These are phyloP conservation scores for Protonemura montana DNA, from an alignment of 2,888 invertebrate species.

Conservation along the genomic window DNA sequence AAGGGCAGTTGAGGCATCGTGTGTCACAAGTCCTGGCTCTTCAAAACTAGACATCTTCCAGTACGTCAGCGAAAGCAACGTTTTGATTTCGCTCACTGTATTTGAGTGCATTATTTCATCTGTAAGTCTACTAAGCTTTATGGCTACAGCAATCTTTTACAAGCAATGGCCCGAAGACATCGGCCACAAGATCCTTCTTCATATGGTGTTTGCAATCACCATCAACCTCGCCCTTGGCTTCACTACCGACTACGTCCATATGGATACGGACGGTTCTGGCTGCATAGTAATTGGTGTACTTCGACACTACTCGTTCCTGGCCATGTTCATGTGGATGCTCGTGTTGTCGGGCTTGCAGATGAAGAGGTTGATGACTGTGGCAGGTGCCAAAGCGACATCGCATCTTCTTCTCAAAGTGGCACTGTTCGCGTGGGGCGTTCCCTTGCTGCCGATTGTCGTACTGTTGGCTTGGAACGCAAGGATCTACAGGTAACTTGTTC, in stretches of 20 bases:
- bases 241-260: neutral
- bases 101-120: neutral
- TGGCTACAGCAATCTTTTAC: neutral
- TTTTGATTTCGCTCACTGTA: neutral
- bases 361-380: slow-evolving; percentile 19
- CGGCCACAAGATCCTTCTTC: slow-evolving; percentile 9
- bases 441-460: slow-evolving; percentile 19
- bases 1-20: neutral
- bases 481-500: neutral
- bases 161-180: neutral
- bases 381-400: slow-evolving; percentile 8
- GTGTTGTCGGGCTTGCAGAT: slow-evolving; percentile 34
- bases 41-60: too few species aligned
- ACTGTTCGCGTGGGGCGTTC: slow-evolving; percentile 31
- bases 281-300: slow-evolving; percentile 32
- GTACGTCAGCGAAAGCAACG: too few species aligned
- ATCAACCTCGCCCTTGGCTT: neutral
- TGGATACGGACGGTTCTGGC: neutral
- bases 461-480: neutral
- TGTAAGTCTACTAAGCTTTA: neutral
- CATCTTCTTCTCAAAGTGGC: slow-evolving; percentile 33
- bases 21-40: too few species aligned
- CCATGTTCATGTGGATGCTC: slow-evolving; percentile 36
- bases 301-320: slow-evolving; percentile 37
- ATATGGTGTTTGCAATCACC: neutral